A percentile compares a stretch with the other conserved stretches of the same genome.
These are phyloP conservation scores for Cryptosula pallasiana DNA, from an alignment of 2,888 invertebrate species.

Conservation along the genomic window DNA sequence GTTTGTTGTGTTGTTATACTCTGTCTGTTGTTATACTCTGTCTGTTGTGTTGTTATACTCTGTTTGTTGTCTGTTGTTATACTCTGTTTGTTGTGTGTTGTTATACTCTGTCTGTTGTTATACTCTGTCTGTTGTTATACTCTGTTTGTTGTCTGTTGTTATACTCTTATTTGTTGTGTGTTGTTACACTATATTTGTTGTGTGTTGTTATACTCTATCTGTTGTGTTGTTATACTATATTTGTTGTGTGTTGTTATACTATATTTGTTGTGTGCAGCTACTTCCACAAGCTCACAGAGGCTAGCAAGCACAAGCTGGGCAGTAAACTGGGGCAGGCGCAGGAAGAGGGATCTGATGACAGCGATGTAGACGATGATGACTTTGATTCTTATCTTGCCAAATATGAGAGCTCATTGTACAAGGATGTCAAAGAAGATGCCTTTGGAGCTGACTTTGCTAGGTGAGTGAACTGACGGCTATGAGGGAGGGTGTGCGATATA, in stretches of 20 bases:
- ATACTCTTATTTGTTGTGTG: background rate
- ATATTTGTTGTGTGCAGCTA: background rate
- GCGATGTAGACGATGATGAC: conserved; percentile 23
- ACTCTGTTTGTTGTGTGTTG: too few relatives aligned
- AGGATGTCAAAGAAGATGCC: background rate
- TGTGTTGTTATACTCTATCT: background rate
- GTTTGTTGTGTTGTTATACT: too few relatives aligned
- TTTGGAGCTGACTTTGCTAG: conserved; percentile 44
- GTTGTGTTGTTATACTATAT: background rate
- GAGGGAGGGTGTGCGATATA: too few relatives aligned
- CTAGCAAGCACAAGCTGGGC: conserved; percentile 19
- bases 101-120: too few relatives aligned
- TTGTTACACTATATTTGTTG: background rate
- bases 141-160: too few relatives aligned
- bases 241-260: background rate
- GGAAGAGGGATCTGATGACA: background rate
- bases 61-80: too few relatives aligned
- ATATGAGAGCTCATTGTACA: conserved; percentile 11
- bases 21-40: too few relatives aligned
- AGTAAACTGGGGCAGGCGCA: background rate
- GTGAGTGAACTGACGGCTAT: conserved; percentile 30
- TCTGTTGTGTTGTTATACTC: too few relatives aligned
- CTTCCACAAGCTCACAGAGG: conserved; percentile 18
- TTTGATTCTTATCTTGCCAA: conserved; percentile 20
- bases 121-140: too few relatives aligned